Evolutionary conservation across 2,888 invertebrate species (phyloP), one percentile per base, ranked within the genome.

Genomic region (Apodemia mormo): DNA sequence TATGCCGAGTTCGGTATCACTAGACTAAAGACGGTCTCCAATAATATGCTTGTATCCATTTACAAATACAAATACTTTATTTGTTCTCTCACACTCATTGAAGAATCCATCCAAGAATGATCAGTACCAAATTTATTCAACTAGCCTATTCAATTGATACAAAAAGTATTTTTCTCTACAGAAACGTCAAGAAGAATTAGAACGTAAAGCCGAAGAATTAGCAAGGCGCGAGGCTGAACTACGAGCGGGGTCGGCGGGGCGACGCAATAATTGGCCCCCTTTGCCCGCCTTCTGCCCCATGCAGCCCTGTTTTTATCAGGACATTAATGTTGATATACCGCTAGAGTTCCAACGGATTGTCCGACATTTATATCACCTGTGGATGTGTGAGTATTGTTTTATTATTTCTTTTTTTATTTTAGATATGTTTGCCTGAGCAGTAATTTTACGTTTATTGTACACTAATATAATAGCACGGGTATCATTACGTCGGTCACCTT

Each of bases 221-320:
- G 96, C 97, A 71, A 94, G 97, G 77, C 95, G 97, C 80, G 98
- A 98, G 86, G 97, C 98, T 77, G 98, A 98, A 88, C 94, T 98
- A 76, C 89, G 95, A 56, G 94, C 95, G 29, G 94, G 94, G 12
- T 91, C 90, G 0, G 95, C 96, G 56, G 95, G 95, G 7, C 90
- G 98, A 77, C 95, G 97, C 78, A 99, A 99, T 88, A 99, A 99
- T 92, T 99, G 99, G 99, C 99, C 99, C 1, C 99, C 99, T 0
- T 89, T 99, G 75, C 99, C 99, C 0, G 96, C 96, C 69, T 96
- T 96, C 82, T 97, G 97, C 80, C 98, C 98, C 73, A 95, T 99
- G 74, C 98, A 99, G 85, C 99, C 99, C 0, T 99, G 99, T 89
- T 99, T 99, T 94, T 99, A 99, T 90, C 99, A 99, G 94, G 99